A percentile compares a stretch with the other conserved stretches of the same genome.
phyloP scores from a whole-genome alignment of 53 echinoderm and acorn worm genomes.

The Glandiceps talaboti region DNA sequence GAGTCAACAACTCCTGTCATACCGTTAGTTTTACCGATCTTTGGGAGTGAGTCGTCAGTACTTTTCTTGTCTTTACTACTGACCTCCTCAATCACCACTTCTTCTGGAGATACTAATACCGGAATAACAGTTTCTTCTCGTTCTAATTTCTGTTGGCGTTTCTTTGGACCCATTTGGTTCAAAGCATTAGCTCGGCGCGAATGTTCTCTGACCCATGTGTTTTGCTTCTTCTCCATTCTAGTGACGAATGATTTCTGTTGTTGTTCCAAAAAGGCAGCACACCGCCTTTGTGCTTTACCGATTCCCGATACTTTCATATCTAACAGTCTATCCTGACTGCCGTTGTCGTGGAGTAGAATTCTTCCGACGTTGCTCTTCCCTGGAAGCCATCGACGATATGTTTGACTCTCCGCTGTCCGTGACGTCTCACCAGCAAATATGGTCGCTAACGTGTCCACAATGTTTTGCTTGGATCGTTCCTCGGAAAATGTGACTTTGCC shows the following conservation, averaged over 20 bases:
- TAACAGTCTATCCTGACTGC: constrained; percentile 39
- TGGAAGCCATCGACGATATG: constrained; percentile 41
- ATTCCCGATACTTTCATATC: constrained; percentile 75
- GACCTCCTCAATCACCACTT: background rate
- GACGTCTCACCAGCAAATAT: constrained; percentile 31
- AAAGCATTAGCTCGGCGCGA: constrained; percentile 35
- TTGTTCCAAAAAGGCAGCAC: constrained; percentile 46
- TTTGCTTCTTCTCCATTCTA: constrained; percentile 71
- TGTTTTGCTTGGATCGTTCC: constrained; percentile 6
- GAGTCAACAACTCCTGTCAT: background rate
- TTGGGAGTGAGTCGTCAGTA: background rate
- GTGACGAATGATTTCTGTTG: constrained; percentile 76
- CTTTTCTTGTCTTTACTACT: background rate
- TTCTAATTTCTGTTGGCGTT: background rate
- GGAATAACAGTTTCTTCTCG: background rate
- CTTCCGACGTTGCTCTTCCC: constrained; percentile 66
- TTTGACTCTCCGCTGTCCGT: constrained; percentile 49
- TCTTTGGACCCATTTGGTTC: constrained; percentile 29
- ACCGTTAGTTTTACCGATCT: background rate
- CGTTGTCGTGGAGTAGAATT: constrained; percentile 58
- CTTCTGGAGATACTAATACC: background rate
- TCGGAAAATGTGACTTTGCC: background rate
- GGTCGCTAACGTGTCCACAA: constrained; percentile 26
- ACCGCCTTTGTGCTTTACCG: constrained; percentile 43
- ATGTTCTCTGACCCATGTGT: constrained; percentile 70